Evolutionary conservation across 2,797 vertebrate genomes (phyloP).

Genomic region (Meda fulgida): DNA sequence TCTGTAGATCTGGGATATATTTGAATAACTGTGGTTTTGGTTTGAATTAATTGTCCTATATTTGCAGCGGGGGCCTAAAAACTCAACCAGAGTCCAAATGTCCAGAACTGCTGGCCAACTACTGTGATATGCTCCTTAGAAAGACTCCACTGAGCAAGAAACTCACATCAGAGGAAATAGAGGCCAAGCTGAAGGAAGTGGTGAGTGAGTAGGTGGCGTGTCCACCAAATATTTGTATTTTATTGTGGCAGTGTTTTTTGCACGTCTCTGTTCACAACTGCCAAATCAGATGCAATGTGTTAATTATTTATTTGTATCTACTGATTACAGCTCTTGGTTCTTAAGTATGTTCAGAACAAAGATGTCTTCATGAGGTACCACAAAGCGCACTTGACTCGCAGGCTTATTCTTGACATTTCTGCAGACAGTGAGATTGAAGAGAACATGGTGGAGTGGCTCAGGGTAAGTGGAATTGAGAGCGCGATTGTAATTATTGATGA

Average conservation of each 20-base stretch:
- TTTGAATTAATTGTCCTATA: not conserved
- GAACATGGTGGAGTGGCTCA: constrained; percentile 97
- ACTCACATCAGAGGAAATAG: constrained; percentile 95
- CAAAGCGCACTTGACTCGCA: constrained; percentile 93
- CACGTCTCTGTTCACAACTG: not conserved
- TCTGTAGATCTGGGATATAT: not conserved
- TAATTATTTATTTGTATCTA: not conserved
- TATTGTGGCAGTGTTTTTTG: not conserved
- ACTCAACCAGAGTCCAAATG: constrained; percentile 97
- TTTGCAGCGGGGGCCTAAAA: constrained; percentile 90
- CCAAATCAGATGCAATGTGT: not conserved
- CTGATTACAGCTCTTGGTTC: constrained; percentile 51
- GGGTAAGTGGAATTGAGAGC: constrained; percentile 75
- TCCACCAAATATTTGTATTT: not conserved
- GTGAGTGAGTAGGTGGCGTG: constrained; percentile 69
- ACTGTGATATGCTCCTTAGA: constrained; percentile 96
- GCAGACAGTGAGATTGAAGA: constrained; percentile 97
- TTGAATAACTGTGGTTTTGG: not conserved
- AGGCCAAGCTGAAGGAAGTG: constrained; percentile 98
- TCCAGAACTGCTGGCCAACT: constrained; percentile 97
- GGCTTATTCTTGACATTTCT: constrained; percentile 95
- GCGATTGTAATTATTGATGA: not conserved
- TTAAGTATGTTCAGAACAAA: constrained; percentile 98
- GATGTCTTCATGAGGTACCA: constrained; percentile 98
- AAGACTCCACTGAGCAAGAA: constrained; percentile 98